These are phyloP conservation scores for Pseudococcus viburni DNA, from an alignment of 2,888 invertebrate genomes.

Conservation along the genomic window DNA sequence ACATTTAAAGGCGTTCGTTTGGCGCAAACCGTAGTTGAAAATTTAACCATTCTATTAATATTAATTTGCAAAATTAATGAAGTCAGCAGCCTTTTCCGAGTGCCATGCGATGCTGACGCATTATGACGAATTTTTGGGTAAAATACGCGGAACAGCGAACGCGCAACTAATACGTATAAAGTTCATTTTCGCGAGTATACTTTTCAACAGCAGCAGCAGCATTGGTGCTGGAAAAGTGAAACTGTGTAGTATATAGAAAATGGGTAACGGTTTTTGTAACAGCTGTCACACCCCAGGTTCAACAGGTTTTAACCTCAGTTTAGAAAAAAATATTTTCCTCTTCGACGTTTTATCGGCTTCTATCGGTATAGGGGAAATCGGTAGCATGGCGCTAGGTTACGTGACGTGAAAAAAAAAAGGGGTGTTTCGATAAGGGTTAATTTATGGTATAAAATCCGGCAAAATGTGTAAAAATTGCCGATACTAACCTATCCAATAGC, in stretches of 20 bases:
- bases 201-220: neutral
- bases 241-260: slow-evolving; percentile 11
- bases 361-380: slow-evolving; percentile 57
- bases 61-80: slow-evolving; percentile 63
- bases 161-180: neutral
- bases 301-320: slow-evolving; percentile 62
- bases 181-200: slow-evolving; percentile 57
- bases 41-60: slow-evolving; percentile 61
- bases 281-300: slow-evolving; percentile 62
- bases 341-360: slow-evolving; percentile 51
- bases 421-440: slow-evolving; percentile 61
- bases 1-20: slow-evolving; percentile 54
- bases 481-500: slow-evolving; percentile 61
- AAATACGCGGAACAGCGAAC: slow-evolving; percentile 20
- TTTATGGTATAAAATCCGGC: slow-evolving; percentile 52
- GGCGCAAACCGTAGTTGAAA: slow-evolving; percentile 49
- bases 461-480: slow-evolving; percentile 57
- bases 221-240: slow-evolving; percentile 13
- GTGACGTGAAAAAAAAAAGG: slow-evolving; percentile 63
- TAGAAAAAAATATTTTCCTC: slow-evolving; percentile 60
- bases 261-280: slow-evolving; percentile 58
- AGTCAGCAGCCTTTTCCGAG: slow-evolving; percentile 57
- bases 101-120: neutral
- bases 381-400: slow-evolving; percentile 44
- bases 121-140: slow-evolving; percentile 2